Evolutionary conservation across 2,797 vertebrate genomes (phyloP), one percentile per base, ranked within the genome.

Genomic region (Florisuga fusca): DNA sequence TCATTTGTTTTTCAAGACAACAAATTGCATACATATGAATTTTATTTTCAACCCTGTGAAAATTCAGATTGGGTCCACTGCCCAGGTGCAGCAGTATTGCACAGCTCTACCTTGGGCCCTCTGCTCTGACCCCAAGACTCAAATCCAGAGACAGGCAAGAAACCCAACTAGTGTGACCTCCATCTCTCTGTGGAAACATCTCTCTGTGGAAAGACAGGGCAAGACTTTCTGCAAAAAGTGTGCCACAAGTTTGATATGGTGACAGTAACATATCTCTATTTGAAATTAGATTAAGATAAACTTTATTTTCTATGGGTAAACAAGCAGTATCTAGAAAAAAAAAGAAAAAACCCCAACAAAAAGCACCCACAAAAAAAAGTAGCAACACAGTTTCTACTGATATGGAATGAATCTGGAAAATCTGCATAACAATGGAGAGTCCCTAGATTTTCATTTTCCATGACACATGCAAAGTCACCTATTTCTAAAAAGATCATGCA

Each of bases 181-280:
- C 2, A 3, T n/a, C 57, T n/a, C 50, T 27, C 36, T 19, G 17
- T 3, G 11, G n/a, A 78, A 83, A 83, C 29, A 41, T n/a, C 57
- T n/a, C 50, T 27, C 36, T 19, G 17, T 3, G 11, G n/a, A 78
- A 83, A 83, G 26, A 41, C 11, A 14, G 15, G 29, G 51, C 48
- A 87, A 31, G 3, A 2, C 11, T 50, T 53, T 50, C 0, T 33
- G 21, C 51, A 67, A 25, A 25, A 82, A 51, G 31, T 0, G 6
- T 48, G 46, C 43, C 76, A 50, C 14, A 66, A 57, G 14, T 61
- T 17, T 38, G 38, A 61, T 19, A 79, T 0, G 1, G 43, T 3
- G 1, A 77, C 23, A 21, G 25, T 93, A 84, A 79, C 9, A 7
- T 3, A 1, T 10, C 48, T 71, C 21, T 43, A 4, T 15, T 7